Evolutionary conservation across 35 echinoderm and acorn worm species (phyloP), one percentile per base, ranked within the genome.

Genomic region (Ophioderma brevispina): DNA sequence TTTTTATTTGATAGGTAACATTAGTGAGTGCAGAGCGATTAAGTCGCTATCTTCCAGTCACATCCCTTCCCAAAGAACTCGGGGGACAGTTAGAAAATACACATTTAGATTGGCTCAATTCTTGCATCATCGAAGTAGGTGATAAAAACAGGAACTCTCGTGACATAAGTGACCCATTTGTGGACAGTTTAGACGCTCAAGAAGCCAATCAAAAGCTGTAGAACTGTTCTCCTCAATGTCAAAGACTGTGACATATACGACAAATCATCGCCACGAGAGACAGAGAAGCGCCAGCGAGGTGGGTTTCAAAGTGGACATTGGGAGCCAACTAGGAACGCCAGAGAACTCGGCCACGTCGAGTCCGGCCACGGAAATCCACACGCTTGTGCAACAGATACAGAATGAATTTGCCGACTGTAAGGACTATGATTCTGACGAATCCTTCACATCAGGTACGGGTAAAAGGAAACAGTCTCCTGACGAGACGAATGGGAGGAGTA

Each of bases 21-120:
- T 85, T 98, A 75, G 96, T 98, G 39, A 98, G 90, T 82, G 89
- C 92, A 76, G 96, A 98, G 75, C 91, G 92, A 55, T 80, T 98
- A 77, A 91, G 92, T 49, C 85, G 90, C 0, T 98, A 92, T 85
- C 80, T 99, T 42, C 97, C 97, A 77, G 87, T 91, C 10, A 94
- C 91, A 40, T 91, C 97, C 1, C 85, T 99, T 30, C 97, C 97
- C 40, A 92, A 82, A 76, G 93, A 99, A 31, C 79, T 99, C 30
- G 93, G 93, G 10, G 97, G 97, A 35, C 87, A 87, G 1, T 64
- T 87, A 43, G 81, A 91, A 40, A 59, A 95, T 37, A 93, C 91
- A 41, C 97, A 99, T 63, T 85, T 91, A 77, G 94, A 99, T 38
- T 99, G 97, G 97, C 91, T 99, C 81, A 90, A 90, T 40, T 90